These are phyloP conservation scores for Centruroides sculpturatus DNA, from an alignment of 1,140 invertebrate species.

Conservation along the genomic window DNA sequence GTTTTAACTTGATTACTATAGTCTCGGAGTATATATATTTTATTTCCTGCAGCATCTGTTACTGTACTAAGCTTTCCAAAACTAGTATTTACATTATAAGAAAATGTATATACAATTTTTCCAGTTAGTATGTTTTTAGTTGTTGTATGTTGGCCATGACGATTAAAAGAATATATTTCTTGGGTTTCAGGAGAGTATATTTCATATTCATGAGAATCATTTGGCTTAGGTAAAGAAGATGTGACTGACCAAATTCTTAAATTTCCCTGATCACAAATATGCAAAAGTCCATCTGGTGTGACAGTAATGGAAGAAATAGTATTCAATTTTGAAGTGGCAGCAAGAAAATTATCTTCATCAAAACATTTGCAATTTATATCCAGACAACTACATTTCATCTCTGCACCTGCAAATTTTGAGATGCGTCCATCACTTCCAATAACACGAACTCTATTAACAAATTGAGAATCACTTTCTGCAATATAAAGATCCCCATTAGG, in stretches of 20 bases:
- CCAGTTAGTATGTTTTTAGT: constrained; percentile 85
- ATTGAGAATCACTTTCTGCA: constrained; percentile 78
- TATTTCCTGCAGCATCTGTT: constrained; percentile 81
- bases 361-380: constrained; percentile 48
- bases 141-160: constrained; percentile 81
- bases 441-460: constrained; percentile 68
- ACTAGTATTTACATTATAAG: constrained; percentile 92
- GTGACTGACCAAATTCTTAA: constrained; percentile 76
- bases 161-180: constrained; percentile 80
- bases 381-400: constrained; percentile 37
- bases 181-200: constrained; percentile 79
- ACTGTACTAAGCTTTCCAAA: constrained; percentile 86
- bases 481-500: constrained; percentile 85
- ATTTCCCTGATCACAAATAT: constrained; percentile 82
- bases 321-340: constrained; percentile 76
- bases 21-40: constrained; percentile 78
- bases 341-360: constrained; percentile 75
- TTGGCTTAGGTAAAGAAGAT: constrained; percentile 72
- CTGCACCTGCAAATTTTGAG: constrained; percentile 33
- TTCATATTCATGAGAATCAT: constrained; percentile 72
- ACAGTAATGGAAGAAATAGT: constrained; percentile 83
- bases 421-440: constrained; percentile 34
- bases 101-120: constrained; percentile 80
- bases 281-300: constrained; percentile 80
- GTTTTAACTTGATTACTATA: constrained; percentile 58